Evolutionary conservation across 2,888 invertebrate species (phyloP).

Genomic region (Drosophila aldrichi): DNA sequence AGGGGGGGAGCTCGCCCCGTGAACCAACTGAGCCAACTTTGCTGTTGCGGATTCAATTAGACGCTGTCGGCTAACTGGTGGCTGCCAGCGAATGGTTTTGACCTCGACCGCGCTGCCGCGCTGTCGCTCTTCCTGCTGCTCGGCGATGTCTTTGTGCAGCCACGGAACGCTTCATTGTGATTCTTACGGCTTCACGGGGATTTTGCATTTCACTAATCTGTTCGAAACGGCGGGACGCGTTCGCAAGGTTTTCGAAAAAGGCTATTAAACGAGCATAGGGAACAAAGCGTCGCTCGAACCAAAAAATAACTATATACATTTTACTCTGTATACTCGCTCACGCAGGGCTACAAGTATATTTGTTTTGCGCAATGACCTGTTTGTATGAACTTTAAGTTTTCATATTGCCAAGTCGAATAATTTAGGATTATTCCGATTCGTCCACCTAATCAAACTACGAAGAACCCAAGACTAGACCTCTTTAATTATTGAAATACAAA

Average conservation of each 20-base stretch:
- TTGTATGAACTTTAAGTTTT: not conserved
- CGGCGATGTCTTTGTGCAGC: conserved; percentile 54
- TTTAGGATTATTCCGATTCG: too few relatives aligned
- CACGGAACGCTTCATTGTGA: conserved; percentile 64
- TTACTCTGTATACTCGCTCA: not conserved
- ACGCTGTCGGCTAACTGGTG: conserved; percentile 59
- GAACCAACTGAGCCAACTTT: conserved; percentile 28
- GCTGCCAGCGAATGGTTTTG: conserved; percentile 60
- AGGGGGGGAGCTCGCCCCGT: conserved; percentile 34
- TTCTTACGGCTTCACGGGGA: conserved; percentile 76
- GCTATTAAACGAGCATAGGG: conserved; percentile 1
- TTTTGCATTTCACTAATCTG: conserved; percentile 72
- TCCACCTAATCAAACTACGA: too few relatives aligned
- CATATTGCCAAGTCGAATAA: too few relatives aligned
- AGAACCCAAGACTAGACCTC: too few relatives aligned
- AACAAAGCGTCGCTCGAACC: not conserved
- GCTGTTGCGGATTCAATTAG: conserved; percentile 74
- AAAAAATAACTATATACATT: not conserved
- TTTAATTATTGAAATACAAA: too few relatives aligned
- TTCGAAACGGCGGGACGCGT: conserved; percentile 62
- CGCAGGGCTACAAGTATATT: not conserved
- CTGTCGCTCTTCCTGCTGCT: conserved; percentile 44
- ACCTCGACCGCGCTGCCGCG: conserved; percentile 64
- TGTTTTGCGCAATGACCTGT: not conserved
- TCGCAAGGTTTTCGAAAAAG: conserved; percentile 39